Conservation (phyloP, 2,888 invertebrate genomes). For the Xanthia icteritia region DNA sequence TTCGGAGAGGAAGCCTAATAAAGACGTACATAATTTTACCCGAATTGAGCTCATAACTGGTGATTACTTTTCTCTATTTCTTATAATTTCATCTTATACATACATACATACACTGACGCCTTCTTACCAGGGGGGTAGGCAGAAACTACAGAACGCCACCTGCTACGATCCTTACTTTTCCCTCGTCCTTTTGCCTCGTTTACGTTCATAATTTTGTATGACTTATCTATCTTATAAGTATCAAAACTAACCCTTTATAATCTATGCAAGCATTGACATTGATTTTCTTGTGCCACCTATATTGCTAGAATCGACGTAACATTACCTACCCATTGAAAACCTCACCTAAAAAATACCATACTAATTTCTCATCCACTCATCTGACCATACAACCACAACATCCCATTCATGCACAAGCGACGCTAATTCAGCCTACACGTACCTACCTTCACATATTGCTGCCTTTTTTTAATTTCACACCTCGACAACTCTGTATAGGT, state of each 20-base stretch:
- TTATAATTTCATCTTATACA: background rate
- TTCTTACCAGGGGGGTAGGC: no score
- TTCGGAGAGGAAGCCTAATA: background rate
- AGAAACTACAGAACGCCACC: no score
- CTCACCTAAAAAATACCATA: background rate
- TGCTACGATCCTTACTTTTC: no score
- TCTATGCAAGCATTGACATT: background rate
- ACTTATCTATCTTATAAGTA: no score
- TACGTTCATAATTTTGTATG: no score
- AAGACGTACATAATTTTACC: background rate
- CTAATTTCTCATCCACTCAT: constrained; percentile 19
- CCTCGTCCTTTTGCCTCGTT: no score
- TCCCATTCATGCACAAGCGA: constrained; percentile 45
- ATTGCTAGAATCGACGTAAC: background rate
- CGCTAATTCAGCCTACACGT: constrained; percentile 42
- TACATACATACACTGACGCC: no score
- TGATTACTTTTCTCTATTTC: background rate
- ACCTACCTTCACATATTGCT: constrained; percentile 40
- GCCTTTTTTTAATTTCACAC: constrained; percentile 88
- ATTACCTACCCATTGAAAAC: background rate
- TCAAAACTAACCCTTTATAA: background rate
- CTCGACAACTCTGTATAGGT: constrained; percentile 85
- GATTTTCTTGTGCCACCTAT: background rate
- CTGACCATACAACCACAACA: constrained; percentile 19
- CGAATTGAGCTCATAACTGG: background rate